Base-by-base conservation (phyloP, 2,797 vertebrate genomes). In the Sardinella longiceps region DNA sequence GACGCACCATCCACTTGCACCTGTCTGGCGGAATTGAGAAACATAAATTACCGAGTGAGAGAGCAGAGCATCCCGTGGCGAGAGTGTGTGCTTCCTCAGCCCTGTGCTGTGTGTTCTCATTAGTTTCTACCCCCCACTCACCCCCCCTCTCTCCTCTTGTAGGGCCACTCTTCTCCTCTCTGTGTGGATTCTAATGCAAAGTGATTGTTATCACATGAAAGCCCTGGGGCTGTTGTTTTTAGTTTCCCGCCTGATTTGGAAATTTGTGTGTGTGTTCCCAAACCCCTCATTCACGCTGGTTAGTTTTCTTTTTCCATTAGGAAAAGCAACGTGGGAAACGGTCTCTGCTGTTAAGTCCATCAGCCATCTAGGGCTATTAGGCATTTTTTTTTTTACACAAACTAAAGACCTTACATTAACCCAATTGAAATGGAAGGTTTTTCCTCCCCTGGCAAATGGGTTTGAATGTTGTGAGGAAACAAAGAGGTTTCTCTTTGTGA, bases 21-120 rank as follows among this genome's bases (percentile, higher is more conserved):
- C 94, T 95, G 94, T 93, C 92, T 5, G 50, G 85, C 74, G 88
- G 83, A 86, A 91, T 90, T 89, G 89, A 90, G 88, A 84, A 45
- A 87, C 83, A 88, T 90, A 86, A 90, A 92, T 89, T 85, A 91
- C 84, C 70, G 82, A 82, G 77, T 85, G 83, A 53, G 25, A 53
- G 46, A 12, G 14, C 20, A n/a, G n/a, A n/a, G n/a, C n/a, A 86
- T 70, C 66, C 80, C 83, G 77, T 14, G 70, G 82, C 46, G 82
- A 82, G 3, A 30, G 45, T 84, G 66, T 39, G 45, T 30, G 56
- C 28, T 63, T 63, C 43, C 88, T 86, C 66, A 81, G 50, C 63
- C 63, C 63, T 28, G 18, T 83, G 81, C 25, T 45, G 23, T 80
- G 80, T 46, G 81, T 56, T 56, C 11, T 82, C 80, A 50, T 66